A percentile compares a stretch with the other conserved stretches of the same genome.
phyloP scores from a whole-genome alignment of 2,888 invertebrate species.

The Thyatira batis region DNA sequence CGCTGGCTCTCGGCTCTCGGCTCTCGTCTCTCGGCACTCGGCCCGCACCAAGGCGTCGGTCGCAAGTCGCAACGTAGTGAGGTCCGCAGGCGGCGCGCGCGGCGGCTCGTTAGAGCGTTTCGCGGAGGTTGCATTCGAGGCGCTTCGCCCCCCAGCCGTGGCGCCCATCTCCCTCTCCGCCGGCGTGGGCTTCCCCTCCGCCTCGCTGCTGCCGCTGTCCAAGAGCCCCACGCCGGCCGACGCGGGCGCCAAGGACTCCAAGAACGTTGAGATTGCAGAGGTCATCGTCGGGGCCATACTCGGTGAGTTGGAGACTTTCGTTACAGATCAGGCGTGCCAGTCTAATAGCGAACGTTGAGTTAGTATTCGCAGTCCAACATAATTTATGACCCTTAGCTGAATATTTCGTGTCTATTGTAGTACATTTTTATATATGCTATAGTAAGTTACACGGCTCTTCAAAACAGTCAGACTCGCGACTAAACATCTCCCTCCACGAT shows the following conservation, averaged over 20 bases:
- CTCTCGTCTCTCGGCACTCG: slow-evolving; percentile 7
- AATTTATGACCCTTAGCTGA: no score
- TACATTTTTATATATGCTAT: no score
- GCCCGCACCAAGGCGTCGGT: not conserved
- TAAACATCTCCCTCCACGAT: not conserved
- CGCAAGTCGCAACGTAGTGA: not conserved
- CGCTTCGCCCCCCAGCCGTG: slow-evolving; percentile 84
- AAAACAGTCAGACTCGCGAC: not conserved
- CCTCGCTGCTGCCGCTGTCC: slow-evolving; percentile 87
- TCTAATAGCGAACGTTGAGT: no score
- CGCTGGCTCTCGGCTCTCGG: slow-evolving; percentile 8
- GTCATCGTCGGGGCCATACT: slow-evolving; percentile 98
- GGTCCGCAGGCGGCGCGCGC: slow-evolving; percentile 73
- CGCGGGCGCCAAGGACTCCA: slow-evolving; percentile 89
- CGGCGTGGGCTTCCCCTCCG: slow-evolving; percentile 85
- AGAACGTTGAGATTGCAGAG: slow-evolving; percentile 97
- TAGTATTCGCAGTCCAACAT: no score
- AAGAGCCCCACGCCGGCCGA: slow-evolving; percentile 91
- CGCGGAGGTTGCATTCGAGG: slow-evolving; percentile 89
- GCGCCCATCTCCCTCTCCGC: slow-evolving; percentile 93
- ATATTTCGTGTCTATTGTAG: no score
- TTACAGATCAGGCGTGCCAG: no score
- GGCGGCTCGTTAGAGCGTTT: slow-evolving; percentile 87
- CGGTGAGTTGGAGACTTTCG: no score
- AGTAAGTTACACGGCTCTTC: no score